Evolutionary conservation across 2,113 vertebrate species (phyloP).

Genomic region (Abramis brama): DNA sequence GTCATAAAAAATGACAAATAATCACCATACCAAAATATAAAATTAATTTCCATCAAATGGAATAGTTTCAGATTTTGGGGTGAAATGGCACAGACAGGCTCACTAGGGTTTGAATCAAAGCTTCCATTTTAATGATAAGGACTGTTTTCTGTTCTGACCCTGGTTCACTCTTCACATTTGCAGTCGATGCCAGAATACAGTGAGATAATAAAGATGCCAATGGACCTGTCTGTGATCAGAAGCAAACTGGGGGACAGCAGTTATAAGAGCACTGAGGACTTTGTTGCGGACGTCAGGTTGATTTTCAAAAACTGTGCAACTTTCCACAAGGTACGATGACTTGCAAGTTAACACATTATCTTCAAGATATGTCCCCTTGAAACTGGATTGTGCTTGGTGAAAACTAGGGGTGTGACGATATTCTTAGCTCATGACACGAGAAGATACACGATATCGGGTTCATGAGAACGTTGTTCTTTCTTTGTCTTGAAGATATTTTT

Average conservation of each 20-base stretch:
- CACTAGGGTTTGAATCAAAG: background rate
- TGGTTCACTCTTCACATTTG: background rate
- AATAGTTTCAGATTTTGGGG: background rate
- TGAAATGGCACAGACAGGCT: background rate
- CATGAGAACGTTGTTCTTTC: too few relatives aligned
- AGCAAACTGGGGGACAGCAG: constrained; percentile 82
- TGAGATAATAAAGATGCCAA: constrained; percentile 94
- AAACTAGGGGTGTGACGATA: too few relatives aligned
- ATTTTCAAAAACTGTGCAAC: constrained; percentile 98
- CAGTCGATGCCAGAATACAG: constrained; percentile 87
- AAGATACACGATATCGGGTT: too few relatives aligned
- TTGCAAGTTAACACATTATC: too few relatives aligned
- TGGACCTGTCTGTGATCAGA: constrained; percentile 91
- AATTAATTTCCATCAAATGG: too few relatives aligned
- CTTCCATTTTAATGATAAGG: background rate
- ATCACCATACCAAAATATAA: too few relatives aligned
- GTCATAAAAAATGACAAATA: too few relatives aligned
- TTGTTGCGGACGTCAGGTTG: constrained; percentile 89
- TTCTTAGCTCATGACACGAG: too few relatives aligned
- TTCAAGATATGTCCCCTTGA: too few relatives aligned
- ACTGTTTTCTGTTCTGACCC: background rate
- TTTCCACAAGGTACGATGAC: constrained; percentile 85
- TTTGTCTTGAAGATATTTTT: too few relatives aligned
- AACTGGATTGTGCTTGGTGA: too few relatives aligned
- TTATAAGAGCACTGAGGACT: constrained; percentile 82